Evolutionary conservation across 2,797 vertebrate species (phyloP), one percentile per base, ranked within the genome.

Genomic region (Pterois miles): DNA sequence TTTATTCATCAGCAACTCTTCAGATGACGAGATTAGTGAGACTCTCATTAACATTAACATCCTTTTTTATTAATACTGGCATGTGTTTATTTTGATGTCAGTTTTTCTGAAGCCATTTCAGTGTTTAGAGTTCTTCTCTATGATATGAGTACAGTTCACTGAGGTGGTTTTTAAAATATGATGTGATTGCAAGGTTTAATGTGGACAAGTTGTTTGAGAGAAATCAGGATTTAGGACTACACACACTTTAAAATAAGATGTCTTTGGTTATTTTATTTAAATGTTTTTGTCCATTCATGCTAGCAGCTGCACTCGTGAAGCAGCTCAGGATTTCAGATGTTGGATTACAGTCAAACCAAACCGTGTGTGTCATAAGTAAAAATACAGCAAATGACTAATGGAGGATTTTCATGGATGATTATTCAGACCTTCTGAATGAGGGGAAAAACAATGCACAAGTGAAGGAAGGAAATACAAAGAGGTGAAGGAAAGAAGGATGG

Each of bases 71-170:
- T 20, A 48, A 57, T 34, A 53, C 43, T 20, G 78, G 66, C 54
- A 74, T 64, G 46, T 62, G 27, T 75, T 80, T 66, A 70, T 68
- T 81, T 88, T 60, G n/a, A 71, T 85, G 70, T 83, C 34, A 70
- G 74, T 48, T 67, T 60, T 62, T 78, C 60, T 76, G 73, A 89
- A 93, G 86, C 87, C 90, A 91, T 91, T 90, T 86, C 50, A 70
- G 68, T 66, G 34, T 73, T 68, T 14, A 48, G 22, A 63, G 50
- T 75, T 79, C 1, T 80, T 71, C 78, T 78, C 59, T 71, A n/a
- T 6, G 53, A 46, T 34, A 3, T 14, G 27, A 74, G 54, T 64
- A 56, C 48, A 69, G 27, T 74, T 60, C 33, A 59, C 71, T 11
- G 36, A 71, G 10, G 34, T 73, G 72, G 52, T 60, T 59, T 79